A percentile compares a stretch with the other conserved stretches of the same genome.
phyloP scores from a whole-genome alignment of 2,113 vertebrate species.

The Manacus vitellinus region DNA sequence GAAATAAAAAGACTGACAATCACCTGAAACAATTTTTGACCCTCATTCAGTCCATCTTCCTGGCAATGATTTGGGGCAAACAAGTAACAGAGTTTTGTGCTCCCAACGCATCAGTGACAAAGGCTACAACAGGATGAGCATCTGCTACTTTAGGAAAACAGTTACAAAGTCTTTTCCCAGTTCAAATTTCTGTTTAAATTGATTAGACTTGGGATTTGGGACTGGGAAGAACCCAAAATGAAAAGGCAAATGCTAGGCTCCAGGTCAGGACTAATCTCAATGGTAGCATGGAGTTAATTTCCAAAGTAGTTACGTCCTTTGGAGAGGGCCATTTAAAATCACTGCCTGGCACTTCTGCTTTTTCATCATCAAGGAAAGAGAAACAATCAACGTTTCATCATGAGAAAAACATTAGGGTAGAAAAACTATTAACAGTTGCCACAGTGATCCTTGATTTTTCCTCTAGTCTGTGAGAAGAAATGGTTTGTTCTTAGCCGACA shows the following conservation, averaged over 20 bases:
- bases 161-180: neutral
- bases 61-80: neutral
- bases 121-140: neutral
- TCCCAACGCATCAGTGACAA: neutral
- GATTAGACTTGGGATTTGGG: constrained; percentile 16
- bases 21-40: neutral
- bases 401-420: neutral
- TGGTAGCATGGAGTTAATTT: neutral
- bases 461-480: neutral
- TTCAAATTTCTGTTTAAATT: neutral
- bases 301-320: neutral
- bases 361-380: neutral
- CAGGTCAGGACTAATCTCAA: neutral
- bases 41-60: neutral
- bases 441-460: neutral
- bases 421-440: neutral
- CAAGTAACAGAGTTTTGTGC: neutral
- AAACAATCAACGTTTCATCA: neutral
- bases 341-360: neutral
- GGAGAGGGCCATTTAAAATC: neutral
- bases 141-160: neutral
- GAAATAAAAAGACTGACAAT: neutral
- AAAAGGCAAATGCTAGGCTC: neutral
- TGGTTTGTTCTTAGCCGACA: neutral
- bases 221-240: neutral